phyloP scores from a whole-genome alignment of 2,113 vertebrate species.

The Xenopus laevis region DNA sequence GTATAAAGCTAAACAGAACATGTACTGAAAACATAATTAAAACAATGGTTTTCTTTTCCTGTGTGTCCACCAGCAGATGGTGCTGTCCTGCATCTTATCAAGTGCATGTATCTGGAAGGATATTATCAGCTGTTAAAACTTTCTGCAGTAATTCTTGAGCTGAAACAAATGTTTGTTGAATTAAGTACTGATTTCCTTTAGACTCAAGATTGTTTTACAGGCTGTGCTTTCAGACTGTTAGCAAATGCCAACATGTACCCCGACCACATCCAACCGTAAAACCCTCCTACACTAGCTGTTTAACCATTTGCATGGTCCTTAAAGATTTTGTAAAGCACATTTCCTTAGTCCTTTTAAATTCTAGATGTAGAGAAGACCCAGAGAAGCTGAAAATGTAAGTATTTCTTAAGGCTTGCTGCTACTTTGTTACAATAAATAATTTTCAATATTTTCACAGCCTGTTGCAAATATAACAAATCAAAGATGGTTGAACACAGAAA shows the following conservation, averaged over 20 bases:
- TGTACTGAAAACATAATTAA: background rate
- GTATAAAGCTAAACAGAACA: no score
- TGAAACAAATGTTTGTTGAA: conserved; percentile 83
- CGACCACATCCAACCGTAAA: conserved; percentile 52
- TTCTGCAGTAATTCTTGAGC: conserved; percentile 65
- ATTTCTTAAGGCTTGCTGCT: conserved; percentile 67
- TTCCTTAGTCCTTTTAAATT: conserved; percentile 54
- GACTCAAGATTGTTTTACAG: conserved; percentile 61
- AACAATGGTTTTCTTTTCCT: background rate
- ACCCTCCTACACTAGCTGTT: conserved; percentile 53
- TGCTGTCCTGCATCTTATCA: conserved; percentile 64
- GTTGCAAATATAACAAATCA: conserved; percentile 39
- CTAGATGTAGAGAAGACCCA: conserved; percentile 60
- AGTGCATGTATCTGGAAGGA: background rate
- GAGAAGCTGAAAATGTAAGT: conserved; percentile 73
- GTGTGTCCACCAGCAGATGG: conserved; percentile 64
- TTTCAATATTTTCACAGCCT: conserved; percentile 5
- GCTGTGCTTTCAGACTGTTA: conserved; percentile 59
- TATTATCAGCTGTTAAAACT: conserved; percentile 53
- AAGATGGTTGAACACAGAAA: conserved; percentile 39
- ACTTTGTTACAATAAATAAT: conserved; percentile 50
- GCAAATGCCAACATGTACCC: conserved; percentile 53
- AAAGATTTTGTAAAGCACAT: conserved; percentile 55
- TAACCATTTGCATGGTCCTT: conserved; percentile 59
- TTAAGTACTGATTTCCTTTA: conserved; percentile 88